phyloP scores from a whole-genome alignment of 1,140 invertebrate genomes.

The Bombus huntii region DNA sequence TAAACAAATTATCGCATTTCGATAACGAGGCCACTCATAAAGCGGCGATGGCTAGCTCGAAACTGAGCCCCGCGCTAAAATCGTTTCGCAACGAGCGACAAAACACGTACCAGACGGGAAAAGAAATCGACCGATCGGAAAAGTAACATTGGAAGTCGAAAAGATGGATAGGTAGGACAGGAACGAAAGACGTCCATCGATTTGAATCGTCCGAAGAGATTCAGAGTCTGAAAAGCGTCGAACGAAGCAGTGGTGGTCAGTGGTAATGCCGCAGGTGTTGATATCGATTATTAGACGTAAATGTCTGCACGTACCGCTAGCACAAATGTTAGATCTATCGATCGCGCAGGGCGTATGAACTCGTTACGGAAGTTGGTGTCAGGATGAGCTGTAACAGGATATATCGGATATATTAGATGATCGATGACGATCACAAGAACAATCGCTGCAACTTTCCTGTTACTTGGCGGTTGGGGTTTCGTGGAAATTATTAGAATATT shows the following conservation, averaged over 20 bases:
- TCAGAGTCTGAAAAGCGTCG: background rate
- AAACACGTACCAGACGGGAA: background rate
- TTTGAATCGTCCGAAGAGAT: too few relatives aligned
- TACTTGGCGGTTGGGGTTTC: constrained; percentile 3
- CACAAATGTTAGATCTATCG: constrained; percentile 20
- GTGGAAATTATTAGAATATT: constrained; percentile 11
- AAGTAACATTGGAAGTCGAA: background rate
- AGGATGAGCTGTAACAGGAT: background rate
- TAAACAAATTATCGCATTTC: constrained; percentile 73
- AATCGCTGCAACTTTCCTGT: background rate
- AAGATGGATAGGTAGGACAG: background rate
- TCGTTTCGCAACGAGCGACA: background rate
- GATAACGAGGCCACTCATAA: constrained; percentile 69
- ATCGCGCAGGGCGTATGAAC: constrained; percentile 36
- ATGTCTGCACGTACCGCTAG: background rate
- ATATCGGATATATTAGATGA: background rate
- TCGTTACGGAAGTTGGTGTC: constrained; percentile 45
- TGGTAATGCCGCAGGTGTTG: background rate
- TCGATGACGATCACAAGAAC: background rate
- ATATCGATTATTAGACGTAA: constrained; percentile 2
- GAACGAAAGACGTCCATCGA: background rate
- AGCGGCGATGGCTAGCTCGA: constrained; percentile 19
- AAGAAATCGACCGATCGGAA: background rate
- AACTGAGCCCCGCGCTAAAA: constrained; percentile 1
- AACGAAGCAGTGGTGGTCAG: background rate